These are phyloP conservation scores for Papilio xuthus DNA, from an alignment of 1,140 invertebrate species.

Conservation along the genomic window DNA sequence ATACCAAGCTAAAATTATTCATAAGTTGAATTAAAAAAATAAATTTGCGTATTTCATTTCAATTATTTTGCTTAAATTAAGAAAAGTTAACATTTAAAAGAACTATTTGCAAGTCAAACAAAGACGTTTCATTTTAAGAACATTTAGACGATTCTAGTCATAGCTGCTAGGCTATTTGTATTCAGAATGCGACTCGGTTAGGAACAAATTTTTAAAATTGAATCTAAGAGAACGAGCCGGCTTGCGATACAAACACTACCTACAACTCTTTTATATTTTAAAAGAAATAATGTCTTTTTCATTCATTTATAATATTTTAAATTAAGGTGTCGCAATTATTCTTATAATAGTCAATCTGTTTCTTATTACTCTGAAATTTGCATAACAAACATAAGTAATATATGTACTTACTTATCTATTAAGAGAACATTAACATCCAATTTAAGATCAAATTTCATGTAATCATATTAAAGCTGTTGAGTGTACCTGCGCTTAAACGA, in stretches of 20 bases:
- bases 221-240: constrained; percentile 64
- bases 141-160: constrained; percentile 59
- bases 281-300: constrained; percentile 22
- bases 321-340: neutral
- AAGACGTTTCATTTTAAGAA: constrained; percentile 44
- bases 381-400: neutral
- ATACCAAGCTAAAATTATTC: too few species aligned
- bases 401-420: neutral
- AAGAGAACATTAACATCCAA: constrained; percentile 36
- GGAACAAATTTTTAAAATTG: constrained; percentile 77
- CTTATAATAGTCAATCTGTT: neutral
- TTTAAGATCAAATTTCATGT: constrained; percentile 41
- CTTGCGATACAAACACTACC: constrained; percentile 58
- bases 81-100: neutral
- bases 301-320: neutral
- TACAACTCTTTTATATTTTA: constrained; percentile 44
- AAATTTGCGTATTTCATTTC: neutral
- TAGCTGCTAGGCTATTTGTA: constrained; percentile 64
- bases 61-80: neutral
- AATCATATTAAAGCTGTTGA: constrained; percentile 32
- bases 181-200: constrained; percentile 63
- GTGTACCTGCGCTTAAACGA: constrained; percentile 56
- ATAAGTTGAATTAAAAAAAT: neutral
- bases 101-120: constrained; percentile 26
- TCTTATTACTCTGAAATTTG: neutral